Base-by-base conservation (phyloP, 2,888 invertebrate genomes). In the Caenorhabditis macrosperma region DNA sequence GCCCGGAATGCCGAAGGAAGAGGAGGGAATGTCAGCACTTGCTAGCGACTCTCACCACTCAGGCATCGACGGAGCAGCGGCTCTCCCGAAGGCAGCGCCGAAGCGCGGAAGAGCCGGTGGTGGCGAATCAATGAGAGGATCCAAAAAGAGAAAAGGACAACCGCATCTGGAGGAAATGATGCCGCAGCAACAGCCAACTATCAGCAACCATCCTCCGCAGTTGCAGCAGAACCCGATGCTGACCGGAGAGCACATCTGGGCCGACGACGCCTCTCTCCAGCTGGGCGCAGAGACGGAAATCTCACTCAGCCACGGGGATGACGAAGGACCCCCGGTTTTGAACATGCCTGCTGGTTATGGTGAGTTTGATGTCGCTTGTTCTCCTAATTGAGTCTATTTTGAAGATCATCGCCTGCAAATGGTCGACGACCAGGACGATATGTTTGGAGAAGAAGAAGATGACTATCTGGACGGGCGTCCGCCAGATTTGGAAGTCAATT, bases 241-340 rank as follows among this genome's bases (percentile, higher is more conserved):
- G 10, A 15, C 10, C 48, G 4, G 20, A 22, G 48, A 59, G 22
- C 48, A 52, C 0, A 7, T 71, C 3, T 71, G 28, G 26, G 72
- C 15, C 5, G 67, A 72, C 41, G 48, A 61, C 10, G 59, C 66
- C 15, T 5, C 66, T 10, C 44, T 61, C 5, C 57, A 63, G 24
- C 44, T 77, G 12, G 76, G 68, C 1, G 66, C 59, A 3, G 78
- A 78, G 41, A 35, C 60, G 12, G 78, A 72, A 30, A 48, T 67
- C 7, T 38, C 71, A 5, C 44, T 46, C 9, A n/a, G 41, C 6
- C 44, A 17, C 10, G 60, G 3, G n/a, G 71, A 71, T 15, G 77
- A 66, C n/a, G 76, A 76, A n/a, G 77, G 55, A n/a, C 71, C 71
- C 10, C 78, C 71, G 2, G 30, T 67, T 52, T 35, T 78, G 24